Base-by-base conservation (phyloP, 2,113 vertebrate genomes). In the Pteruthius melanotis region DNA sequence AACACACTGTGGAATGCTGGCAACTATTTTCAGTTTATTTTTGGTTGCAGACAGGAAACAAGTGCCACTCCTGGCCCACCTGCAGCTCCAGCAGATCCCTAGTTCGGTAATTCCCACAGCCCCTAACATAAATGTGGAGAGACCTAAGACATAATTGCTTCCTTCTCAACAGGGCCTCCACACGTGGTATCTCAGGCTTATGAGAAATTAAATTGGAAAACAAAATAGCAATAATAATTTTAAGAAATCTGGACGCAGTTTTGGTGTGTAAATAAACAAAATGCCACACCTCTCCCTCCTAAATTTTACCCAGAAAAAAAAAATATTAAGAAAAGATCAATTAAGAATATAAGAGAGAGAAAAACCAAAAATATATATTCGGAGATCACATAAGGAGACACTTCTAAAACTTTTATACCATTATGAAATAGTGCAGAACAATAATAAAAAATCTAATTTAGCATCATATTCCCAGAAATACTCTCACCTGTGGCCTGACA, bases 401-500 rank as follows among this genome's bases (percentile, higher is more conserved):
- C 5, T 64, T 81, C 17, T 39, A 50, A 40, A 72, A 10, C 8
- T 52, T 66, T 64, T 14, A 4, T 13, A 35, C 10, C 18, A n/a
- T 42, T 19, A 6, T 8, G 13, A 69, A 60, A 30, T 0, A 45
- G 24, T 37, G n/a, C 11, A 94, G 37, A 22, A 26, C 10, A 50
- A 54, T 6, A 35, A 84, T 3, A 56, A 79, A 54, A 49, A 15
- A 28, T 13, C 19, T 24, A 2, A 8, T 79, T 82, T 13, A 90
- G 7, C 47, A 13, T 1, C 22, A 56, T 20, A 74, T 26, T 78
- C 37, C 68, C 61, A 89, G 6, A 76, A 65, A 78, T 30, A 45
- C 17, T 88, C 98, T 97, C 95, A 98, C 98, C 98, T 98, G 93
- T 80, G 85, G 8, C 92, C 54, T 15, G 85, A 52, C 40, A 96